A percentile compares a stretch with the other conserved stretches of the same genome.
These are phyloP conservation scores for Pungitius pungitius DNA, from an alignment of 2,113 vertebrate genomes.

Conservation along the genomic window DNA sequence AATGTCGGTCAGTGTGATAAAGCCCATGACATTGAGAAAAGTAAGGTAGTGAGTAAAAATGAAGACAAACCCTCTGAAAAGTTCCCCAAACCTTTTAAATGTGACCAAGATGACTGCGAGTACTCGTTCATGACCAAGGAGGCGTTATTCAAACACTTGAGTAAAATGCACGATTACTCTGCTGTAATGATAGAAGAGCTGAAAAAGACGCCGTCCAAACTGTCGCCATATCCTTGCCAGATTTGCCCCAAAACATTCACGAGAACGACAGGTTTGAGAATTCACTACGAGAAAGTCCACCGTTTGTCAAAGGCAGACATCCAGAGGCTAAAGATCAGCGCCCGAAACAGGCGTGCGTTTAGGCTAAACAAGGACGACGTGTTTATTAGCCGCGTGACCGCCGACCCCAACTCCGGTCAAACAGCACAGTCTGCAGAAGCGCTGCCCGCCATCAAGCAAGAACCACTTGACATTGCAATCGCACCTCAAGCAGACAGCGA, in stretches of 20 bases:
- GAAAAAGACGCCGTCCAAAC: conserved; percentile 93
- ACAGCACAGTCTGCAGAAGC: neutral
- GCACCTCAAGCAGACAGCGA: conserved; percentile 50
- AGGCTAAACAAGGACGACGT: conserved; percentile 53
- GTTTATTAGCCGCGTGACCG: neutral
- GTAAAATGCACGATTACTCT: conserved; percentile 91
- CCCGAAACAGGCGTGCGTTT: conserved; percentile 84
- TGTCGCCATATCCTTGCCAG: conserved; percentile 94
- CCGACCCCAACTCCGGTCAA: conserved; percentile 26
- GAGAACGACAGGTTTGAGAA: conserved; percentile 95
- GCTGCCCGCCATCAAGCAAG: conserved; percentile 68
- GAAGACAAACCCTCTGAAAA: conserved; percentile 75
- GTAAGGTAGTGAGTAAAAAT: conserved; percentile 56
- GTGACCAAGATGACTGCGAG: conserved; percentile 88
- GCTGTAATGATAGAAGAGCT: conserved; percentile 94
- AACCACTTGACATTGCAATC: conserved; percentile 74
- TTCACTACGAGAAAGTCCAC: conserved; percentile 96
- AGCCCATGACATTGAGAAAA: conserved; percentile 64
- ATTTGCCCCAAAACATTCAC: conserved; percentile 97
- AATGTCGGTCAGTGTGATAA: conserved; percentile 66
- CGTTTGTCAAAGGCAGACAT: conserved; percentile 92
- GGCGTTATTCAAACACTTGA: conserved; percentile 94
- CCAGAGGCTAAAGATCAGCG: conserved; percentile 85
- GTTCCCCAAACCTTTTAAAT: conserved; percentile 91
- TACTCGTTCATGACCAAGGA: conserved; percentile 99